Evolutionary conservation across 2,113 vertebrate genomes (phyloP).

Genomic region (Mobula birostris): DNA sequence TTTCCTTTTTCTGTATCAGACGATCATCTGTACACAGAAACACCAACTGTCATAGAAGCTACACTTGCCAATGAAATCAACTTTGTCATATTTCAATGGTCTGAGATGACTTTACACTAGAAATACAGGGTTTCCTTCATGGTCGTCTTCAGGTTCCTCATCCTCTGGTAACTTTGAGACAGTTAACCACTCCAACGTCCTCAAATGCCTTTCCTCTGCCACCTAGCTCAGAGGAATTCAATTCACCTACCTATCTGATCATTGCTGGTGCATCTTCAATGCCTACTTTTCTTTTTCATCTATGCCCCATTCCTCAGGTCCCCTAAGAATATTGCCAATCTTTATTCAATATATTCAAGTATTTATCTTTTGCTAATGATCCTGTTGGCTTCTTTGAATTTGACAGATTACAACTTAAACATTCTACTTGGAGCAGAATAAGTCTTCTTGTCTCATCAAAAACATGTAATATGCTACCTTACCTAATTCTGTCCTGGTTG

Average conservation of each 20-base stretch:
- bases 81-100: neutral
- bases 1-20: too few species aligned
- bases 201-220: neutral
- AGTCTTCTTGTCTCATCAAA: neutral
- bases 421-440: neutral
- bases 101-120: neutral
- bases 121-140: neutral
- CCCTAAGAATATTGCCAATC: neutral
- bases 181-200: neutral
- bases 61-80: neutral
- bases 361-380: neutral
- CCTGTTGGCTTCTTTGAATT: neutral
- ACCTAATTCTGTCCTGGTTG: neutral
- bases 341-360: neutral
- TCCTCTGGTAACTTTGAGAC: neutral
- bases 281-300: neutral
- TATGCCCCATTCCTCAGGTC: neutral
- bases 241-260: neutral
- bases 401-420: neutral
- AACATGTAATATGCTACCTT: neutral
- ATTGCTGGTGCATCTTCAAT: neutral
- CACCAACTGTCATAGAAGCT: neutral
- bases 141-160: neutral
- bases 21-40: neutral
- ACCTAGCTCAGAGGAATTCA: neutral